These are phyloP conservation scores for Nannoperca australis DNA, from an alignment of 2,797 vertebrate genomes.

Conservation along the genomic window DNA sequence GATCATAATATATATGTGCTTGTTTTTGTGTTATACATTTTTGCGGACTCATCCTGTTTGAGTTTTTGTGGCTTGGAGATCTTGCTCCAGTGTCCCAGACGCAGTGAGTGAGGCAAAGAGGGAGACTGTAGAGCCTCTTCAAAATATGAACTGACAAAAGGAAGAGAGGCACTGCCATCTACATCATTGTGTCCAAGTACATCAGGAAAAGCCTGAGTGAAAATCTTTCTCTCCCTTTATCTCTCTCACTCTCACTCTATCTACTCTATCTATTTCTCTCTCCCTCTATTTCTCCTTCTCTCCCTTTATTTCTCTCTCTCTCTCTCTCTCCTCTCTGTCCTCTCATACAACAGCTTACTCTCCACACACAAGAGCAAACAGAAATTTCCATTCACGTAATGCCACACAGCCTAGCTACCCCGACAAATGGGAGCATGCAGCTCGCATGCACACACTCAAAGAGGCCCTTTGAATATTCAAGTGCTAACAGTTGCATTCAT, in stretches of 20 bases:
- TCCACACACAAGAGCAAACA: conserved; percentile 80
- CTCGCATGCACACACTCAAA: conserved; percentile 83
- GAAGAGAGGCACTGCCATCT: conserved; percentile 72
- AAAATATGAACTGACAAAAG: conserved; percentile 82
- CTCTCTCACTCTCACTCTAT: conserved; percentile 47
- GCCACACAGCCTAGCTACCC: conserved; percentile 75
- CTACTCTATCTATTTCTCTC: conserved; percentile 58
- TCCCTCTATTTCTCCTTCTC: conserved; percentile 52
- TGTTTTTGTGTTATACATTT: conserved; percentile 54
- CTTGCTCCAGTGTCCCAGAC: conserved; percentile 48
- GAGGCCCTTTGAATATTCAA: conserved; percentile 86
- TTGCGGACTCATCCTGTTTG: conserved; percentile 49
- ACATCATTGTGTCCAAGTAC: conserved; percentile 77
- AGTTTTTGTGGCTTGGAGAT: conserved; percentile 56
- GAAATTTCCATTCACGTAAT: conserved; percentile 83
- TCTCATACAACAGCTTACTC: conserved; percentile 75
- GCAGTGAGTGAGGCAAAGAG: conserved; percentile 69
- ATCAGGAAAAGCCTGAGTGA: conserved; percentile 76
- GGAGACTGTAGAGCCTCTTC: conserved; percentile 79
- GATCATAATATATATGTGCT: conserved; percentile 7
- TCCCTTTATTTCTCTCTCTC: conserved; percentile 36
- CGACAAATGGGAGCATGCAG: conserved; percentile 83
- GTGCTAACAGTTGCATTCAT: conserved; percentile 84
- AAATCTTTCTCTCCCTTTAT: conserved; percentile 71
- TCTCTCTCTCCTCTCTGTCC: conserved; percentile 45